phyloP scores from a whole-genome alignment of 2,888 invertebrate species.

The Nomada flava region DNA sequence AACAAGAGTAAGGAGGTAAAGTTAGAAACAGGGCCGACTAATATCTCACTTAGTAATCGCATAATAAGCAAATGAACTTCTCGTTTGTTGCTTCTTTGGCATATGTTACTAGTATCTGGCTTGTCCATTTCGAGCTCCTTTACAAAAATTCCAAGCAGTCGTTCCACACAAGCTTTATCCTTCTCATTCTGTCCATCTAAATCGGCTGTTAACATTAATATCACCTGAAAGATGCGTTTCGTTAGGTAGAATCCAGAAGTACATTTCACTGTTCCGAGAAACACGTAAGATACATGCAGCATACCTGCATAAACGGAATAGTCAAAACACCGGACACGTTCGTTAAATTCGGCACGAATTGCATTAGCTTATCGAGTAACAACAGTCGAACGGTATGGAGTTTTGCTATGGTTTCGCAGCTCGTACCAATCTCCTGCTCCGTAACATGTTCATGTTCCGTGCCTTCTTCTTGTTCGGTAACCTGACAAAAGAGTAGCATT shows the following conservation, averaged over 20 bases:
- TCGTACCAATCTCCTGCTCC: conserved; percentile 82
- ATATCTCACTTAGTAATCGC: conserved; percentile 91
- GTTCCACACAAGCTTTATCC: conserved; percentile 91
- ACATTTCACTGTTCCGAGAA: background rate
- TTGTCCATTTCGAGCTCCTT: conserved; percentile 89
- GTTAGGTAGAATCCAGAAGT: background rate
- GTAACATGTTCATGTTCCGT: conserved; percentile 78
- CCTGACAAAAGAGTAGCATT: conserved; percentile 12
- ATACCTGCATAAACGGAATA: conserved; percentile 96
- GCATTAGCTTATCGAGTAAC: conserved; percentile 90
- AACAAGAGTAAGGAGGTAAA: background rate
- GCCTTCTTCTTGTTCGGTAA: conserved; percentile 76
- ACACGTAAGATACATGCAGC: background rate
- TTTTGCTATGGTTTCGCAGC: conserved; percentile 84
- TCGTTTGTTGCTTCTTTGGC: conserved; percentile 89
- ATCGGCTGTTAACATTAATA: conserved; percentile 95
- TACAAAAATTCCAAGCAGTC: conserved; percentile 90
- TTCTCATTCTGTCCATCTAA: conserved; percentile 93
- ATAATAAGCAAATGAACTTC: conserved; percentile 96
- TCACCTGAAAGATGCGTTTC: conserved; percentile 86
- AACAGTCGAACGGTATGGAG: conserved; percentile 89
- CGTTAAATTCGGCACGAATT: conserved; percentile 91
- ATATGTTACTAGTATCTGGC: conserved; percentile 85
- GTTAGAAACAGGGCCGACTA: background rate
- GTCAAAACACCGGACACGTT: conserved; percentile 93